A percentile compares a stretch with the other conserved stretches of the same genome.
phyloP scores from a whole-genome alignment of 2,888 invertebrate genomes.

The Tinea trinotella region DNA sequence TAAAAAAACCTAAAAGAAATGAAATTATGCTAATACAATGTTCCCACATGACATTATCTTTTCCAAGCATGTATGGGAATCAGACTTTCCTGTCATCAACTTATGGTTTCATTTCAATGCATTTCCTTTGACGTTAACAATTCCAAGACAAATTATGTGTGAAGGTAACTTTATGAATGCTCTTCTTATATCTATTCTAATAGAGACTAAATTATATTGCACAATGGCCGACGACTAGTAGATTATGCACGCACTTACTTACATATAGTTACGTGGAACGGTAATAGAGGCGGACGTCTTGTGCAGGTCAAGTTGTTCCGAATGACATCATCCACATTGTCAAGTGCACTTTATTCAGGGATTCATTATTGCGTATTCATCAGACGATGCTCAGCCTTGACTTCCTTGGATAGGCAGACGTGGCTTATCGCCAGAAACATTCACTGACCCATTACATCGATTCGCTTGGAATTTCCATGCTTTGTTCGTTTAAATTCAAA shows the following conservation, averaged over 20 bases:
- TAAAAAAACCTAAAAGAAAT: too few species aligned
- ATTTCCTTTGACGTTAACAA: background rate
- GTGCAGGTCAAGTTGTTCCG: conserved; percentile 63
- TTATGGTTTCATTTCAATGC: conserved; percentile 8
- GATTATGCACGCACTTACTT: background rate
- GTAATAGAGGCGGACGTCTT: conserved; percentile 51
- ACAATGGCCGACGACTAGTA: background rate
- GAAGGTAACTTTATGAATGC: background rate
- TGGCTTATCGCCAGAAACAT: conserved; percentile 57
- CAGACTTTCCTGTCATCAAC: background rate
- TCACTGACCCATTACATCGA: conserved; percentile 54
- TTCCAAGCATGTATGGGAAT: background rate
- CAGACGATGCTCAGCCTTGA: conserved; percentile 54
- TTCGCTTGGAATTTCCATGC: conserved; percentile 15
- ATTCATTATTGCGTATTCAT: conserved; percentile 34
- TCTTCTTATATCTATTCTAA: background rate
- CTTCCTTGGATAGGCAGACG: conserved; percentile 41
- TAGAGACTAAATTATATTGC: background rate
- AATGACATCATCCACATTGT: conserved; percentile 59
- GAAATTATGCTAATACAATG: too few species aligned
- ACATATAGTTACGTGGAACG: conserved; percentile 41
- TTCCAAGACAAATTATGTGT: background rate
- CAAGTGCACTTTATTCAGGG: conserved; percentile 42
- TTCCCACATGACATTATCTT: too few species aligned
- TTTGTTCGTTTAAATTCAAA: conserved; percentile 1